Evolutionary conservation across 2,888 invertebrate genomes (phyloP), one percentile per base, ranked within the genome.

Genomic region (Chromoteleia sp.): DNA sequence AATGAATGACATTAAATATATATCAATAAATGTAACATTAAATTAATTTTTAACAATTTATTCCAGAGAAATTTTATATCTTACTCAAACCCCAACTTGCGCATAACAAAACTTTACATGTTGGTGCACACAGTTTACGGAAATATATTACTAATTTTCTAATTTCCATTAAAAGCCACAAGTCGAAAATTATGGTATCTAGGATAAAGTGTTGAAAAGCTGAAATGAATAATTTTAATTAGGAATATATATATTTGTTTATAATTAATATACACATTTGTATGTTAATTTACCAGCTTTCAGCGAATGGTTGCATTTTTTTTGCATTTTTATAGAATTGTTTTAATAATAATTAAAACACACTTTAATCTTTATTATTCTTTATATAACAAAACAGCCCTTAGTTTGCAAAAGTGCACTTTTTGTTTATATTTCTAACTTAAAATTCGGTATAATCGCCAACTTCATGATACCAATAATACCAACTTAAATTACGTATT

Each of bases 131-230:
- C 8, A 78, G 14, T 67, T 65, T 68, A 10, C 76, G 1, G 8
- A 79, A n/a, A 41, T 63, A 61, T 21, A 10, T 82, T 0, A 82
- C 30, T n/a, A 80, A 50, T 43, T 67, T 48, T 56, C 81, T 75
- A 6, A 79, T 52, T 17, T 82, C 86, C 29, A 85, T 50, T 17
- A 87, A 52, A 8, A 87, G 45, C 87, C 88, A 88, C 2, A 86
- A 63, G 61, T 88, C 89, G n/a, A 88, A 56, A 29, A 83, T 82
- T 17, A 86, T 59, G 12, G 85, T 43, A 45, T 43, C 50, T 8
- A 50, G 12, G 5, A 39, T 58, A 33, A 75, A 50, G 8, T 19
- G 1, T 14, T 19, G 12, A 14, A 65, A 65, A 17, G n/a, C 63
- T 65, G 14, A 33, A 65, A 65, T 3, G 12, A 39, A 12, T 12